Percentiles rank a stretch among this genome's conserved stretches.
Conservation (phyloP, 2,888 invertebrate genomes). For the Cantharis lateralis region DNA sequence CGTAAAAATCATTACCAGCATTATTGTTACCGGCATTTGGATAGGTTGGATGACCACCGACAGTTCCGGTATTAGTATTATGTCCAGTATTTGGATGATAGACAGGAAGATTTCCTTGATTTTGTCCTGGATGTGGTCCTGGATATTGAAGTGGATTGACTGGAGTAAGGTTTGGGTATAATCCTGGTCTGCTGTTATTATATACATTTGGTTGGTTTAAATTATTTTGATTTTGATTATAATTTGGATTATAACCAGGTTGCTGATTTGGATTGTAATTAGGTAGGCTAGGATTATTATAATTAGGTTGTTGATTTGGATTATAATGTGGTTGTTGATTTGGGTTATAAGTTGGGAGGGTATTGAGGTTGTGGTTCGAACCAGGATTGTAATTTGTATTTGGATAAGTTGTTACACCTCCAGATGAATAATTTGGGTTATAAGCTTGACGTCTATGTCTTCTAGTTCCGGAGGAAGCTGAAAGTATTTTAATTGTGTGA, state of each 20-base stretch:
- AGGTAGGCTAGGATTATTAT: too few relatives aligned
- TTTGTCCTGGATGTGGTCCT: neutral
- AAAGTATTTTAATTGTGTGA: neutral
- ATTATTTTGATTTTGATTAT: neutral
- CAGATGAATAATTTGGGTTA: neutral
- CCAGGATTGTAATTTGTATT: neutral
- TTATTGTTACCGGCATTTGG: neutral
- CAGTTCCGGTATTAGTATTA: neutral
- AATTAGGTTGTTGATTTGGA: neutral
- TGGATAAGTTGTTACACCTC: neutral
- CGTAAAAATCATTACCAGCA: neutral
- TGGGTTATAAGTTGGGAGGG: neutral
- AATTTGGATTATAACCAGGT: neutral
- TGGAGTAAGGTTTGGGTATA: neutral
- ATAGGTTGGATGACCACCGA: neutral
- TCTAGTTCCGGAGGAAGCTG: neutral
- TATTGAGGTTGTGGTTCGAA: neutral
- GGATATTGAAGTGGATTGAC: neutral
- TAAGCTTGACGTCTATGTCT: neutral
- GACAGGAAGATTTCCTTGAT: neutral
- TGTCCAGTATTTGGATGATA: neutral
- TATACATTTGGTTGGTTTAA: neutral
- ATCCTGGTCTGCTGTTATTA: neutral
- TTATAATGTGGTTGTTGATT: neutral
- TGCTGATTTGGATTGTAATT: slow-evolving; percentile 1